Evolutionary conservation across 1,140 invertebrate species (phyloP).

Genomic region (Papilio polytes): DNA sequence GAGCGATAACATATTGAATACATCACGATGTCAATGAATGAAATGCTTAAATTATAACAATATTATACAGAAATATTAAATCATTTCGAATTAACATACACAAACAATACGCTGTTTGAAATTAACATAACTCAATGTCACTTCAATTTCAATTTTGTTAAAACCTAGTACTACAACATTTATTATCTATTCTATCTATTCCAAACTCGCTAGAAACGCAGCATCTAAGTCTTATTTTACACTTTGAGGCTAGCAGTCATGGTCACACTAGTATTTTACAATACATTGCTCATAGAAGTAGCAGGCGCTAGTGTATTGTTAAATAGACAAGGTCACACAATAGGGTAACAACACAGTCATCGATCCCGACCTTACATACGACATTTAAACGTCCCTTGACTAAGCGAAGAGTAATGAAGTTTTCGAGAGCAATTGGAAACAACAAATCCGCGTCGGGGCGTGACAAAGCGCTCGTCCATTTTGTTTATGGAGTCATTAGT

Average conservation of each 20-base stretch:
- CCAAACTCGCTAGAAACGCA: not conserved
- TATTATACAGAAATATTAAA: not conserved
- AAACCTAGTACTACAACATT: not conserved
- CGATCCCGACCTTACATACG: not conserved
- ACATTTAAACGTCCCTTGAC: slow-evolving; percentile 8
- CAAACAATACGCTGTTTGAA: not conserved
- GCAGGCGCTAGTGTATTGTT: not conserved
- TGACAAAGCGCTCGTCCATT: slow-evolving; percentile 42
- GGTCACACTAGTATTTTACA: not conserved
- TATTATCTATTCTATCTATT: no score
- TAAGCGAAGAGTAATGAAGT: slow-evolving; percentile 32
- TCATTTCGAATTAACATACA: not conserved
- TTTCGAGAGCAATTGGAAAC: slow-evolving; percentile 31
- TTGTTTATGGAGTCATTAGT: slow-evolving; percentile 57
- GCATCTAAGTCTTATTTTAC: not conserved
- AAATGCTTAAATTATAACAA: slow-evolving; percentile 11
- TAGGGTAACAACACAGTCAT: not conserved
- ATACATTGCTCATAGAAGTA: not conserved
- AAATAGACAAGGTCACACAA: not conserved
- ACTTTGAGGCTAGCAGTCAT: not conserved
- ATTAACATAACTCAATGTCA: not conserved
- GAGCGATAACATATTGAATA: slow-evolving; percentile 20
- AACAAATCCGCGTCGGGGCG: slow-evolving; percentile 47
- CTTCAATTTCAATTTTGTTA: slow-evolving; percentile 7
- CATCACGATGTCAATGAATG: slow-evolving; percentile 5